Conservation (phyloP, 2,797 vertebrate genomes). For the Pseudopleuronectes americanus region DNA sequence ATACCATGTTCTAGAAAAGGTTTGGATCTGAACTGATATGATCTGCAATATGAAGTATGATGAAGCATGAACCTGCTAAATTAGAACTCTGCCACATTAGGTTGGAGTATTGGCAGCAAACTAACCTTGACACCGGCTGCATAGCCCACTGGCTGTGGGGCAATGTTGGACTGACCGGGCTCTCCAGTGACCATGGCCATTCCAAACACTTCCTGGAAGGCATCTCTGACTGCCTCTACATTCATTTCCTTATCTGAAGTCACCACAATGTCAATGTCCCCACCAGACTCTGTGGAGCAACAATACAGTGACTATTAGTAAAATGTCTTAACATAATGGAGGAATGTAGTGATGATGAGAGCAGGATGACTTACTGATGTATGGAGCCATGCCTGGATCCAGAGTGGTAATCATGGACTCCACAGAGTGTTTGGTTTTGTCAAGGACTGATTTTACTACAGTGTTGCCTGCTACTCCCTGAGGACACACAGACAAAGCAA, state of each 20-base stretch:
- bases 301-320: background rate
- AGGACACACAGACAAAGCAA: slow-evolving; percentile 7
- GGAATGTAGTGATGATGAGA: background rate
- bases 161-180: slow-evolving; percentile 92
- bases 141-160: slow-evolving; percentile 96
- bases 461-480: slow-evolving; percentile 96
- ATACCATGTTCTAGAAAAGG: too few relatives aligned
- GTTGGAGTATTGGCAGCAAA: background rate
- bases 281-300: slow-evolving; percentile 89
- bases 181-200: slow-evolving; percentile 94
- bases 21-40: too few relatives aligned
- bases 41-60: too few relatives aligned
- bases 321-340: background rate
- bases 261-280: slow-evolving; percentile 94
- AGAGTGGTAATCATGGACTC: slow-evolving; percentile 97
- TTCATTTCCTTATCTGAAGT: slow-evolving; percentile 92
- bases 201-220: slow-evolving; percentile 97
- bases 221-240: slow-evolving; percentile 92
- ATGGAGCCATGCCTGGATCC: slow-evolving; percentile 98
- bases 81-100: background rate
- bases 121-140: slow-evolving; percentile 95
- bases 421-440: slow-evolving; percentile 96
- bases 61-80: too few relatives aligned
- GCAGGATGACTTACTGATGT: slow-evolving; percentile 89
- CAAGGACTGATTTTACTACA: slow-evolving; percentile 93